Evolutionary conservation across 1,140 invertebrate genomes (phyloP).

Genomic region (Scaptomyza graminum): DNA sequence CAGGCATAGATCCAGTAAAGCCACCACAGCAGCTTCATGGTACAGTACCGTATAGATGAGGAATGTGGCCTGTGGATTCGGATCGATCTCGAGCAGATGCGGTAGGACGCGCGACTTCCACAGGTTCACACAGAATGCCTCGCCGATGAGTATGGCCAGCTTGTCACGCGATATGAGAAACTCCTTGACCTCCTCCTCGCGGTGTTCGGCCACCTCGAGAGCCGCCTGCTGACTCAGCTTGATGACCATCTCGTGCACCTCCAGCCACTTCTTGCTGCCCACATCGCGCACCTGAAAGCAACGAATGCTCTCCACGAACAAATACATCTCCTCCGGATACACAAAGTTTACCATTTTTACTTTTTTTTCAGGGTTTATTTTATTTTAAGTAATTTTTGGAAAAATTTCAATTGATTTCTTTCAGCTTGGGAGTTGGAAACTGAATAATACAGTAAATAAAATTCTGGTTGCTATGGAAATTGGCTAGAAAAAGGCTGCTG

Average conservation of each 20-base stretch:
- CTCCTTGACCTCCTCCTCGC: conserved; percentile 90
- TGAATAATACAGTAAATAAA: conserved; percentile 27
- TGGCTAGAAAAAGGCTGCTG: conserved; percentile 17
- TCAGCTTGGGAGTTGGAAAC: not conserved
- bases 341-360: conserved; percentile 74
- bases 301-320: conserved; percentile 79
- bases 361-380: not conserved
- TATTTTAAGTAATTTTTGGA: not conserved
- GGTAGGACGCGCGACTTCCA: conserved; percentile 91
- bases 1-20: conserved; percentile 89
- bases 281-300: conserved; percentile 73
- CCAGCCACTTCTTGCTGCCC: conserved; percentile 87
- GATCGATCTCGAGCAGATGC: conserved; percentile 87
- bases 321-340: conserved; percentile 73
- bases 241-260: conserved; percentile 90
- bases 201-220: conserved; percentile 87
- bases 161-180: conserved; percentile 84
- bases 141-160: conserved; percentile 88
- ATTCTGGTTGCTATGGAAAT: conserved; percentile 46
- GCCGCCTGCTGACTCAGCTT: conserved; percentile 92
- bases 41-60: conserved; percentile 90
- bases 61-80: conserved; percentile 88
- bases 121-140: conserved; percentile 90
- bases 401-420: conserved; percentile 3
- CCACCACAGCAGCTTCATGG: conserved; percentile 88